phyloP scores from a whole-genome alignment of 1,140 invertebrate genomes.

The Andricus grossulariae region DNA sequence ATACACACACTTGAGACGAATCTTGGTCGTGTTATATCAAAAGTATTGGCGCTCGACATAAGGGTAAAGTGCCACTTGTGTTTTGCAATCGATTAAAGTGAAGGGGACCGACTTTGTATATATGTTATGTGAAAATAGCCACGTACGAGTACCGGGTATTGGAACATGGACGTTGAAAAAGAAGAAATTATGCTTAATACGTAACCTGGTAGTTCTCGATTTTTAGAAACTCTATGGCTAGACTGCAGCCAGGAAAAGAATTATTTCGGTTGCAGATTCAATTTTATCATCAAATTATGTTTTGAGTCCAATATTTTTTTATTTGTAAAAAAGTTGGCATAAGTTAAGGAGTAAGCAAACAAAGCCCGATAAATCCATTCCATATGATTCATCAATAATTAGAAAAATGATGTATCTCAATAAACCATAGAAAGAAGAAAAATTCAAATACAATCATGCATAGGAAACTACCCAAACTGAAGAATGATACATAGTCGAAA shows the following conservation, averaged over 20 bases:
- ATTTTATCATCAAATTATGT: background rate
- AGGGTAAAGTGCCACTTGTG: background rate
- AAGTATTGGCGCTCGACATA: constrained; percentile 9
- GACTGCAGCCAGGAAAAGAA: constrained; percentile 19
- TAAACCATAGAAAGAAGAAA: too few species aligned
- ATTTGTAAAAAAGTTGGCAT: too few species aligned
- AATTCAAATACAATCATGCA: too few species aligned
- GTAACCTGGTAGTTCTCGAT: background rate
- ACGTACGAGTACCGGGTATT: background rate
- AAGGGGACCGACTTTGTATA: constrained; percentile 46
- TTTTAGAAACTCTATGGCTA: constrained; percentile 1
- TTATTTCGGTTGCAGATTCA: background rate
- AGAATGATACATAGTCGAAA: too few species aligned
- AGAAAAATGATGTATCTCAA: too few species aligned
- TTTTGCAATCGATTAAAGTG: constrained; percentile 45
- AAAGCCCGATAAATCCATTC: too few species aligned
- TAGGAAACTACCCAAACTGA: too few species aligned
- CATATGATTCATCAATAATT: too few species aligned
- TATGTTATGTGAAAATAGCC: background rate
- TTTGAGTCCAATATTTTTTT: too few species aligned
- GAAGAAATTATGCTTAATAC: too few species aligned
- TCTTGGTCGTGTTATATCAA: constrained; percentile 11
- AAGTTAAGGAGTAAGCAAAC: too few species aligned
- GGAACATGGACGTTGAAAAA: background rate
- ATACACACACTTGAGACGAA: constrained; percentile 2